Percentiles rank a stretch among this genome's conserved stretches.
These are phyloP conservation scores for Lepus europaeus DNA, from an alignment of 2,113 vertebrate genomes.

Conservation along the genomic window DNA sequence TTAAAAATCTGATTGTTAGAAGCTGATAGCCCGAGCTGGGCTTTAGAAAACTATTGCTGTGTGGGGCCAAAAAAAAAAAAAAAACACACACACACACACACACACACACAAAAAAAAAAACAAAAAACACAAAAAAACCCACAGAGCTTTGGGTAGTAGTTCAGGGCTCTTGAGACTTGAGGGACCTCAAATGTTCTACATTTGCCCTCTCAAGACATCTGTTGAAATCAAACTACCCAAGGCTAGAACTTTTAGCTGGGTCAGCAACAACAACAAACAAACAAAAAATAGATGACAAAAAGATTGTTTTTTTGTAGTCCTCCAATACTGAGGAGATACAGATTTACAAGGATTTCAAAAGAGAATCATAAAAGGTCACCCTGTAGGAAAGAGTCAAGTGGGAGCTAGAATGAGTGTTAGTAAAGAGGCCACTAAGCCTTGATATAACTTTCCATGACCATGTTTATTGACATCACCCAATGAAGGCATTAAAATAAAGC, in stretches of 20 bases:
- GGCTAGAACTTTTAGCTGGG: background rate
- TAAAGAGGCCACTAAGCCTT: background rate
- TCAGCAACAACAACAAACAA: background rate
- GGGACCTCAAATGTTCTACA: background rate
- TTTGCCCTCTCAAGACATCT: background rate
- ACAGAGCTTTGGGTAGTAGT: background rate
- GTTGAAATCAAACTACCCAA: background rate
- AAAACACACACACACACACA: too few species aligned
- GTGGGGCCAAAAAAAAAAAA: background rate
- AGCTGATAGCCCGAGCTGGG: background rate
- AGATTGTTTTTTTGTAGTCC: background rate
- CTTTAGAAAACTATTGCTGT: background rate
- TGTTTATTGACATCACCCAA: background rate
- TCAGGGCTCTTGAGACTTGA: background rate
- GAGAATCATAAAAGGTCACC: background rate
- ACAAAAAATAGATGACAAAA: background rate
- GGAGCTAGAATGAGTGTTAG: background rate
- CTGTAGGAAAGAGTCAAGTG: background rate
- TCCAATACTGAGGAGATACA: background rate
- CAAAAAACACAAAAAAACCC: background rate
- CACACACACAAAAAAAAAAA: background rate
- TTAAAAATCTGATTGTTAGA: background rate
- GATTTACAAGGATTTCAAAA: background rate
- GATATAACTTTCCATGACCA: background rate
- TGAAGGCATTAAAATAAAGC: too few species aligned